A percentile compares a stretch with the other conserved stretches of the same genome.
Evolutionary conservation across 2,888 invertebrate species (phyloP).

Genomic region (Drosophila macrospina): DNA sequence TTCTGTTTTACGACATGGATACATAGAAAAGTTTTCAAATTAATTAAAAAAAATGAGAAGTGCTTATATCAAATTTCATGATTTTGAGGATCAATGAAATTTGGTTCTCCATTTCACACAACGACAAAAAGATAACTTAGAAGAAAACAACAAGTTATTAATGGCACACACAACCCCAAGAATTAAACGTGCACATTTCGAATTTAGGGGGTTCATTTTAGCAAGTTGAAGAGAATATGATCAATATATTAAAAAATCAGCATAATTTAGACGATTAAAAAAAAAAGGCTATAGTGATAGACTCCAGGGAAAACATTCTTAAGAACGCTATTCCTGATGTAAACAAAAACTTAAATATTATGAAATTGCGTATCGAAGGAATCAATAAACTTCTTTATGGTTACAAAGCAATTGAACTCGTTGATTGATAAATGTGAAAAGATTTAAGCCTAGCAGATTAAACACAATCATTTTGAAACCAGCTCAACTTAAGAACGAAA

Average conservation of each 20-base stretch:
- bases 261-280: background rate
- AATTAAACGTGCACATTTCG: conserved; percentile 9
- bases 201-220: conserved; percentile 21
- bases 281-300: background rate
- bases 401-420: background rate
- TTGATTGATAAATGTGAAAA: background rate
- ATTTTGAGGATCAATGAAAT: conserved; percentile 16
- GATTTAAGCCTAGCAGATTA: background rate
- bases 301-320: background rate
- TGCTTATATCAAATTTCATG: conserved; percentile 1
- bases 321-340: background rate
- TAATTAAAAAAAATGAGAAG: background rate
- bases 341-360: background rate
- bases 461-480: background rate
- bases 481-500: background rate
- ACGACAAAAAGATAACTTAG: too few relatives aligned
- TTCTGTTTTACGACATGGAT: background rate
- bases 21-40: background rate
- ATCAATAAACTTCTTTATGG: background rate
- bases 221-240: too few relatives aligned
- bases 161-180: too few relatives aligned
- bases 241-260: conserved; percentile 11
- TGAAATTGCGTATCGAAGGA: background rate
- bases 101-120: background rate
- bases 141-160: too few relatives aligned